Percentiles rank a stretch among this genome's conserved stretches.
These are phyloP conservation scores for Grallaria varia DNA, from an alignment of 2,113 vertebrate genomes.

Conservation along the genomic window DNA sequence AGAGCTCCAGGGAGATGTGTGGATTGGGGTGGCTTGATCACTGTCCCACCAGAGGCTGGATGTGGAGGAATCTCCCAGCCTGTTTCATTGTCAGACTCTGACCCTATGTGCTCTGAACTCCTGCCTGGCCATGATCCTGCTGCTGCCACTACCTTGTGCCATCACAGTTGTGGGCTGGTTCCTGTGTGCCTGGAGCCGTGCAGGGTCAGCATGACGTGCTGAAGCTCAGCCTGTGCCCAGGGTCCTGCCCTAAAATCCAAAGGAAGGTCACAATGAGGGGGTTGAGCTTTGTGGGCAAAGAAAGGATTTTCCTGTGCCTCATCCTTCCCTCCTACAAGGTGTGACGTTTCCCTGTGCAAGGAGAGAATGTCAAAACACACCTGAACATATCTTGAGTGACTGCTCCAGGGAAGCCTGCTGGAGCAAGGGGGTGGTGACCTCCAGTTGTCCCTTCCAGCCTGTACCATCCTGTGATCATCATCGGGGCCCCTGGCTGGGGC, in stretches of 20 bases:
- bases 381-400: not conserved
- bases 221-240: not conserved
- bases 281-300: not conserved
- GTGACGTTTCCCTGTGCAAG: not conserved
- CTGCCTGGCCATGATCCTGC: not conserved
- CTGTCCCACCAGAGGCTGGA: not conserved
- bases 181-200: accelerated
- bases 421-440: not conserved
- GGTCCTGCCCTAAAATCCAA: not conserved
- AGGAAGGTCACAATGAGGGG: not conserved
- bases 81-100: accelerated
- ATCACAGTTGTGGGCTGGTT: not conserved
- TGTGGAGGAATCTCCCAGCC: not conserved
- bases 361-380: not conserved
- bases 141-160: not conserved
- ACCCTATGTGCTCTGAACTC: not conserved
- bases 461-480: not conserved
- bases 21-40: accelerated
- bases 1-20: not conserved
- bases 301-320: not conserved
- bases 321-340: not conserved
- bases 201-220: not conserved
- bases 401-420: not conserved
- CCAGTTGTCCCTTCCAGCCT: not conserved
- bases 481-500: not conserved